Conservation (phyloP, 1,140 invertebrate genomes). For the Procambarus virginalis region DNA sequence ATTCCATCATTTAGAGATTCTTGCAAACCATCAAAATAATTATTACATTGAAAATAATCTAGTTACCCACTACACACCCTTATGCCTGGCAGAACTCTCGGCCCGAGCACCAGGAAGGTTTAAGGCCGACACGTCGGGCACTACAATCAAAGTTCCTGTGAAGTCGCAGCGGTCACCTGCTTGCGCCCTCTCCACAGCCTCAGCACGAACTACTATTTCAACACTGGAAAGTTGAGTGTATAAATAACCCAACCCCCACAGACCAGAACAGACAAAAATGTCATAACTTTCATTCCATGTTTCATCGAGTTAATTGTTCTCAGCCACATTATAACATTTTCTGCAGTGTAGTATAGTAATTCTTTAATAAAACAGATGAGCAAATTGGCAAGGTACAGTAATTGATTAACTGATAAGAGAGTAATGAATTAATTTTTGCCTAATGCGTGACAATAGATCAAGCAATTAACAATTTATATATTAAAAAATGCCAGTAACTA, state of each 20-base stretch:
- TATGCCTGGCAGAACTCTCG: conserved; percentile 85
- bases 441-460: too few species aligned
- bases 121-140: conserved; percentile 94
- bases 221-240: conserved; percentile 79
- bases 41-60: background rate
- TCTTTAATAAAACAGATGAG: too few species aligned
- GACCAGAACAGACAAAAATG: background rate
- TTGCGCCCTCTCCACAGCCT: conserved; percentile 97
- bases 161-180: conserved; percentile 95
- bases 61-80: conserved; percentile 71
- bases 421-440: too few species aligned
- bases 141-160: conserved; percentile 96
- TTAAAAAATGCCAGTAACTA: background rate
- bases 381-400: too few species aligned
- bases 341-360: too few species aligned
- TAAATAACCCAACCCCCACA: background rate
- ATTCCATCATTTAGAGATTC: too few species aligned
- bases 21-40: too few species aligned
- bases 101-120: conserved; percentile 89
- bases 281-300: too few species aligned
- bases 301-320: too few species aligned
- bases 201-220: conserved; percentile 96
- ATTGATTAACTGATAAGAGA: too few species aligned
- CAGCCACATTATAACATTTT: too few species aligned
- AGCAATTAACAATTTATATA: background rate